Evolutionary conservation across 1,140 invertebrate species (phyloP), one percentile per base, ranked within the genome.

Genomic region (Heliconius congener): DNA sequence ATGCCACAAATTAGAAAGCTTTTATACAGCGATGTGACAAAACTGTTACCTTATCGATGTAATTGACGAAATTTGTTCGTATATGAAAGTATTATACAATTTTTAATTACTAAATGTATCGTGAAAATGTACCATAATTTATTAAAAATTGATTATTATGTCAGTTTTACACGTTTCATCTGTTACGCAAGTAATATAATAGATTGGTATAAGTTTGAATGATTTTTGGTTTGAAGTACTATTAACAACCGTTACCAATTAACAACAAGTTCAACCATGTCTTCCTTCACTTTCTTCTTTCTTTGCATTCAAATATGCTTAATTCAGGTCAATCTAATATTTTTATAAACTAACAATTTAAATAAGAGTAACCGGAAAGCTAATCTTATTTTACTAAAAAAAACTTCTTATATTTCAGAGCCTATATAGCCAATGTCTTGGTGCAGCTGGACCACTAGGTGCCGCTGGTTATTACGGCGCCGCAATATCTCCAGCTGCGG

Each of bases 361-460:
- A 55, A 55, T 13, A 46, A 46, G 42, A 46, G 13, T 46, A 46
- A 46, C 11, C 11, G 11, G 42, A 13, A 46, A 46, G 13, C 1
- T 46, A 37, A 37, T 37, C 6, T 37, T 37, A 37, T 37, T 37
- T 37, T 37, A 37, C 34, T 37, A 37, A 37, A 37, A 37, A 37
- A 34, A 34, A 4, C 6, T 23, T 60, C 23, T 23, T 27, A 66
- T 74, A 74, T 76, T 74, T 39, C 77, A 79, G 78, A 74, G 71
- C 55, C 66, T 71, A 27, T 76, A 52, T 60, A 74, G 73, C 57
- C 60, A 66, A 66, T 50, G 76, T 46, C 27, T 77, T n/a, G 27
- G 77, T 50, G n/a, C 73, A 71, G 71, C 70, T 39, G 76, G 71
- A 50, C 80, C 79, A 13, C 55, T 79, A 30, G 13, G n/a, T 37